A percentile compares a stretch with the other conserved stretches of the same genome.
These are phyloP conservation scores for Magallana gigas DNA, from an alignment of 1,140 invertebrate genomes.

Conservation along the genomic window DNA sequence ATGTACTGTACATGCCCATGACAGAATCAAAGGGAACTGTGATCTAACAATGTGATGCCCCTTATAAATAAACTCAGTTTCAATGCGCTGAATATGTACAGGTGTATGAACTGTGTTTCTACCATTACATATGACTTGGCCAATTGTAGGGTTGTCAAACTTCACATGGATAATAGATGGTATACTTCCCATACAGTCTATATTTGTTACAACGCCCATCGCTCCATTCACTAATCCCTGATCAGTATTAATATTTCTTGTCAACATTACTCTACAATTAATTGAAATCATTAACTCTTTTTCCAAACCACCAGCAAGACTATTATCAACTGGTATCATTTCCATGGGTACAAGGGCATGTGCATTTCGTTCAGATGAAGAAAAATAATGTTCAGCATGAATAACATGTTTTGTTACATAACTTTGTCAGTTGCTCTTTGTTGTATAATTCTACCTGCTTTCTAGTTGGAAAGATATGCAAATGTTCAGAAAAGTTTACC, in stretches of 20 bases:
- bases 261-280: constrained; percentile 50
- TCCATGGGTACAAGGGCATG: constrained; percentile 31
- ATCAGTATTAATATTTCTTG: constrained; percentile 1
- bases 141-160: constrained; percentile 58
- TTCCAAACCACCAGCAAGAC: constrained; percentile 50
- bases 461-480: constrained; percentile 40
- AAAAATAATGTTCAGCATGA: constrained; percentile 50
- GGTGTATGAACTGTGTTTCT: not conserved
- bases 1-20: constrained; percentile 58
- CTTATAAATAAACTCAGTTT: constrained; percentile 48
- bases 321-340: constrained; percentile 42
- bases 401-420: constrained; percentile 17
- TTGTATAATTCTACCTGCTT: constrained; percentile 44
- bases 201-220: constrained; percentile 40
- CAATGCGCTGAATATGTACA: constrained; percentile 31
- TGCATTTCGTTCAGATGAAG: constrained; percentile 36
- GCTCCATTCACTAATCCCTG: constrained; percentile 59
- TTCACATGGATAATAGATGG: constrained; percentile 43
- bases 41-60: constrained; percentile 45
- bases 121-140: constrained; percentile 30
- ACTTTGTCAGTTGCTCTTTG: not conserved
- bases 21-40: constrained; percentile 58
- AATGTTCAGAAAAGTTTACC: not conserved
- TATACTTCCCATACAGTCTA: not conserved
- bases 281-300: constrained; percentile 15